Percentiles rank a stretch among this genome's conserved stretches.
Conservation (phyloP, 1,140 invertebrate genomes). For the Zaprionus ornatus region DNA sequence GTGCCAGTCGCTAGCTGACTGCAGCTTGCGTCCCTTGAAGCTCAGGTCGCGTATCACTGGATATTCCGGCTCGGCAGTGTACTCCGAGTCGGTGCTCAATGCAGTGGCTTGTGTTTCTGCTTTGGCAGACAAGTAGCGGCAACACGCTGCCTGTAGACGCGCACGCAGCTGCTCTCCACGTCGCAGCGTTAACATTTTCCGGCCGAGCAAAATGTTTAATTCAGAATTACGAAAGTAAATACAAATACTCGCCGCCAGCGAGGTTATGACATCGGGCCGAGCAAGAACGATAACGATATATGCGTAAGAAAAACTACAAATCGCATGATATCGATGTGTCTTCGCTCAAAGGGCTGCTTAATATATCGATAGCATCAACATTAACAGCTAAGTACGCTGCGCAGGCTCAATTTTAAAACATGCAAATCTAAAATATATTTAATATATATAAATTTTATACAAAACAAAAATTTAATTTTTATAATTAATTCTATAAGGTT, state of each 20-base stretch:
- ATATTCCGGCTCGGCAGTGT: slow-evolving; percentile 85
- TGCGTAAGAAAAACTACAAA: not conserved
- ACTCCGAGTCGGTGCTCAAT: slow-evolving; percentile 53
- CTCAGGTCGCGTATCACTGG: slow-evolving; percentile 87
- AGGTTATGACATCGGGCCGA: slow-evolving; percentile 49
- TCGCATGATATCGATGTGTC: slow-evolving; percentile 7
- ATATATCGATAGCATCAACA: not conserved
- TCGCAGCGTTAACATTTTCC: slow-evolving; percentile 51
- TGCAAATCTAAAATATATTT: not conserved
- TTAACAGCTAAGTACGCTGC: not conserved
- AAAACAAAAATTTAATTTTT: not conserved
- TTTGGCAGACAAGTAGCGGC: slow-evolving; percentile 24
- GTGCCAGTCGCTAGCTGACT: slow-evolving; percentile 84
- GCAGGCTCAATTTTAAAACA: not conserved
- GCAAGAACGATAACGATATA: slow-evolving; percentile 21
- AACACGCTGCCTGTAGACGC: slow-evolving; percentile 32
- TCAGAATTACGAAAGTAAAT: slow-evolving; percentile 31
- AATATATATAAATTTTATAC: not conserved
- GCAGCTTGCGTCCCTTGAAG: slow-evolving; percentile 76
- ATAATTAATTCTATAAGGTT: not conserved
- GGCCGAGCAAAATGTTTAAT: slow-evolving; percentile 25
- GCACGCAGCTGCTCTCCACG: slow-evolving; percentile 48
- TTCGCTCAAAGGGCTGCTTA: not conserved
- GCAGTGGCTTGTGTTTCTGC: slow-evolving; percentile 29
- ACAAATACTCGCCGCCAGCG: slow-evolving; percentile 39